Percentiles rank a stretch among this genome's conserved stretches.
phyloP scores from a whole-genome alignment of 2,888 invertebrate species.

The Trichopoda pennipes region DNA sequence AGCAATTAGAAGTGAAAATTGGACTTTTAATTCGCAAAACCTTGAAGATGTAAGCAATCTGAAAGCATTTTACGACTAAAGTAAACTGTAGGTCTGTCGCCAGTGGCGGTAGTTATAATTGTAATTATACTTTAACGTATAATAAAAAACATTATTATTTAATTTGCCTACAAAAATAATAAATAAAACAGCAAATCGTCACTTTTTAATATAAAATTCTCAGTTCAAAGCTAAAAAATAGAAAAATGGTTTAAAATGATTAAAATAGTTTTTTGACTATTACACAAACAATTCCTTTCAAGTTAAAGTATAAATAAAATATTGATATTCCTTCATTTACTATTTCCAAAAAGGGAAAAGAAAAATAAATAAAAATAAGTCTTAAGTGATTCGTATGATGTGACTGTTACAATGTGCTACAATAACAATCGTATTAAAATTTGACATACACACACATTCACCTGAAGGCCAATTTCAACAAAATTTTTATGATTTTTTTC shows the following conservation, averaged over 20 bases:
- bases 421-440: slow-evolving; percentile 8
- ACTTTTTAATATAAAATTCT: neutral
- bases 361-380: neutral
- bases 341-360: neutral
- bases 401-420: neutral
- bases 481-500: neutral
- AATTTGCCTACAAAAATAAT: too few relatives aligned
- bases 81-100: too few relatives aligned
- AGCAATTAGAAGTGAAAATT: too few relatives aligned
- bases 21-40: too few relatives aligned
- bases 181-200: too few relatives aligned
- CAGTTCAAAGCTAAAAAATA: too few relatives aligned
- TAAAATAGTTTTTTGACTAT: neutral
- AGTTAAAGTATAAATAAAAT: neutral
- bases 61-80: too few relatives aligned
- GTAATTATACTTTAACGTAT: too few relatives aligned
- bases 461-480: neutral
- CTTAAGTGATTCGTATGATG: neutral
- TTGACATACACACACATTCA: neutral
- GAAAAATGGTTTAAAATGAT: neutral
- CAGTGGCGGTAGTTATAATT: too few relatives aligned
- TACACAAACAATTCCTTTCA: neutral
- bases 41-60: too few relatives aligned
- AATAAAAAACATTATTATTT: too few relatives aligned
- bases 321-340: neutral